Conservation (phyloP, 2,888 invertebrate genomes). For the Octodonta nipae region DNA sequence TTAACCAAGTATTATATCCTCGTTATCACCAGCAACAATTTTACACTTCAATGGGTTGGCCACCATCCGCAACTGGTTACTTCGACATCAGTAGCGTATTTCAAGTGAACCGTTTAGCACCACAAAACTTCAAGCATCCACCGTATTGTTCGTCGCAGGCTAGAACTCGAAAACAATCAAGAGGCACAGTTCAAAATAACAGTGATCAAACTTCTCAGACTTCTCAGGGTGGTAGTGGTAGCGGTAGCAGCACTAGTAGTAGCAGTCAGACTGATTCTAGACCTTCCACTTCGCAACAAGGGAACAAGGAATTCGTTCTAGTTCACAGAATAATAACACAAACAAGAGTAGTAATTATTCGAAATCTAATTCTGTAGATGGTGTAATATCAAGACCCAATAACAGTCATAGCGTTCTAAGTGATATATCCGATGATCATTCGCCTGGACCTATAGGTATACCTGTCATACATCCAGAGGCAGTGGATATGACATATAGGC, state of each 20-base stretch:
- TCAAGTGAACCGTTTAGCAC: slow-evolving; percentile 58
- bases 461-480: slow-evolving; percentile 19
- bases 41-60: slow-evolving; percentile 46
- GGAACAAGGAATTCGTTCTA: too few species aligned
- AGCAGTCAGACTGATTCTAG: slow-evolving; percentile 13
- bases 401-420: slow-evolving; percentile 17
- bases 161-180: slow-evolving; percentile 30
- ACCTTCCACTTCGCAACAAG: slow-evolving; percentile 14
- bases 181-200: slow-evolving; percentile 15
- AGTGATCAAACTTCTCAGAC: slow-evolving; percentile 28
- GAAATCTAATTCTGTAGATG: slow-evolving; percentile 15
- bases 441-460: slow-evolving; percentile 18
- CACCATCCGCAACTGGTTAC: slow-evolving; percentile 39
- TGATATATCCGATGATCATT: slow-evolving; percentile 20
- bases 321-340: too few species aligned
- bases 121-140: slow-evolving; percentile 46
- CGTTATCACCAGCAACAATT: slow-evolving; percentile 52
- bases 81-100: slow-evolving; percentile 59
- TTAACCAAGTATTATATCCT: slow-evolving; percentile 45
- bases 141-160: slow-evolving; percentile 37
- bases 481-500: slow-evolving; percentile 21
- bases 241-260: slow-evolving; percentile 10
- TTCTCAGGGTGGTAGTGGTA: slow-evolving; percentile 14
- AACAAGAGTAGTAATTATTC: slow-evolving; percentile 13
- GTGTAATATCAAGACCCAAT: slow-evolving; percentile 15